Evolutionary conservation across 2,888 invertebrate genomes (phyloP), one percentile per base, ranked within the genome.

Genomic region (Drosophila mimetica): DNA sequence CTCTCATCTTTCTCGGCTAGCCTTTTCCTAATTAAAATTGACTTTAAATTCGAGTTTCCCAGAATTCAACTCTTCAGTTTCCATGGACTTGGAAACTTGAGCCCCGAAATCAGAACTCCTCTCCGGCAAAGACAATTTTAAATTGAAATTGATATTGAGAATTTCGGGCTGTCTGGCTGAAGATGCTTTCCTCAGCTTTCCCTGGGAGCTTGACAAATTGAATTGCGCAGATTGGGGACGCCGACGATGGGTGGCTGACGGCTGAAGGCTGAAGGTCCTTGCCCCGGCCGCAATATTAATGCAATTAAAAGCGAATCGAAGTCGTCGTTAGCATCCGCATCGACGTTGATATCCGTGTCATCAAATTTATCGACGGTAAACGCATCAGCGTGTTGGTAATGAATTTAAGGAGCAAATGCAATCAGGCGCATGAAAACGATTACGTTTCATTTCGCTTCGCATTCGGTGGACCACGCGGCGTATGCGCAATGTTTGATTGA

Each of bases 301-400:
- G 83, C 86, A 84, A 84, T 84, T 84, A 84, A 84, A 70, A 84
- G 84, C 72, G 83, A 86, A 82, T 82, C 75, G 78, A 71, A 84
- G 76, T 71, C 53, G 51, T 42, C 50, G 60, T 50, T 50, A 37
- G 34, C 34, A 63, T 46, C 59, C 52, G 25, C 57, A 44, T 20
- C 54, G 46, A 46, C 54, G 59, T 42, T 47, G 66, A 70, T 60
- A 64, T 76, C 73, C 73, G 72, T 64, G 84, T 60, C 61, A 66
- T 71, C 70, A 72, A 85, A 75, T 73, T 65, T 59, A 67, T 59
- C 59, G 67, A 48, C 61, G 82, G 63, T 73, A 85, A 81, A 67
- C 61, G 69, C 73, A 81, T 87, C 86, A 81, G 79, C 67, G 70
- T 50, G 67, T 37, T 63, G 75, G 66, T 85, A 87, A 87, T 81